Evolutionary conservation across 2,113 vertebrate species (phyloP).

Genomic region (Salvator merianae): DNA sequence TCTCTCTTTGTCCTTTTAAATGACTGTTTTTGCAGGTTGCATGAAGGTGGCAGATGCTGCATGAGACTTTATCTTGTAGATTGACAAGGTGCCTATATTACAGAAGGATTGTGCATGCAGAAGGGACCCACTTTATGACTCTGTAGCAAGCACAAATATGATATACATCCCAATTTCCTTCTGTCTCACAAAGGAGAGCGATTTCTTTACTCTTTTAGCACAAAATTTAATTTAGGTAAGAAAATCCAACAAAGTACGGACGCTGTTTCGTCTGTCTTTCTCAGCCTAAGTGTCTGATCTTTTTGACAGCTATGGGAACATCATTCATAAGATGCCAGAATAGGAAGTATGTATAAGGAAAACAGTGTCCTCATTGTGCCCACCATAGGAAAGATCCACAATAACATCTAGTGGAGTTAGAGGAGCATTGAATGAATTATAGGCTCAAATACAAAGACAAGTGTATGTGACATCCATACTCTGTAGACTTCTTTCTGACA

Average conservation of each 20-base stretch:
- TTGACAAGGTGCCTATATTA: constrained; percentile 37
- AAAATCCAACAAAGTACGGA: background rate
- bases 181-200: background rate
- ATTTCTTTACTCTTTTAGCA: background rate
- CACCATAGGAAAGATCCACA: background rate
- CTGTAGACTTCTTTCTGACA: background rate
- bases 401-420: background rate
- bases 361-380: background rate
- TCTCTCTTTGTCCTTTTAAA: constrained; percentile 36
- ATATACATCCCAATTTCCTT: constrained; percentile 21
- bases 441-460: background rate
- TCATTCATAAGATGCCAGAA: background rate
- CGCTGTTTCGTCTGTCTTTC: constrained; percentile 7
- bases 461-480: background rate
- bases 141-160: constrained; percentile 1
- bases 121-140: constrained; percentile 14
- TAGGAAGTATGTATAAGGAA: constrained; percentile 12
- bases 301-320: background rate
- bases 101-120: background rate
- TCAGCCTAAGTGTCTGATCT: background rate
- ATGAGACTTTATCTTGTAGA: constrained; percentile 33
- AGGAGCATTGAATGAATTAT: background rate
- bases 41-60: constrained; percentile 31
- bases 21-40: constrained; percentile 40
- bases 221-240: constrained; percentile 11